Evolutionary conservation across 1,140 invertebrate genomes (phyloP).

Genomic region (Melipona quadrifasciata): DNA sequence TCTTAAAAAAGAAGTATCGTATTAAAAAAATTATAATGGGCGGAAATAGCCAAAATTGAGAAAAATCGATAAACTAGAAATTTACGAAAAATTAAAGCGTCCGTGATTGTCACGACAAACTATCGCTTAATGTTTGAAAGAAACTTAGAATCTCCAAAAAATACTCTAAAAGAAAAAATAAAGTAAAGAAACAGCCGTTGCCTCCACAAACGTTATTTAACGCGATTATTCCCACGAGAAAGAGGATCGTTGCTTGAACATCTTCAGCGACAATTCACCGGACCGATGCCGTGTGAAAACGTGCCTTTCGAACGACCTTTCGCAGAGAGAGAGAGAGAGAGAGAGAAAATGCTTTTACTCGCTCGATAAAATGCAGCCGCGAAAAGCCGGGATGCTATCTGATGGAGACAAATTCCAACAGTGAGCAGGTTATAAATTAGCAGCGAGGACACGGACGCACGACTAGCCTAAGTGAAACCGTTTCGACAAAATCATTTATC

Average conservation of each 20-base stretch:
- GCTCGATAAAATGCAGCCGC: slow-evolving; percentile 15
- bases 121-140: too few relatives aligned
- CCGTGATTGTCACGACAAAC: too few relatives aligned
- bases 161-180: too few relatives aligned
- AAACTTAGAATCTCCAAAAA: too few relatives aligned
- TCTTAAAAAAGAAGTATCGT: too few relatives aligned
- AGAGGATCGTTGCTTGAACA: slow-evolving; percentile 7
- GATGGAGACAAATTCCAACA: slow-evolving; percentile 47
- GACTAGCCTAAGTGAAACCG: slow-evolving; percentile 36
- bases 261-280: slow-evolving; percentile 35
- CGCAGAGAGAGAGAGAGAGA: not conserved
- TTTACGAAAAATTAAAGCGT: too few relatives aligned
- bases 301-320: slow-evolving; percentile 12
- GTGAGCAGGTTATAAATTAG: slow-evolving; percentile 36
- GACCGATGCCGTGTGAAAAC: slow-evolving; percentile 37
- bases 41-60: too few relatives aligned
- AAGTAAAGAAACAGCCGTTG: too few relatives aligned
- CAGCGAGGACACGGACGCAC: not conserved
- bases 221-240: not conserved
- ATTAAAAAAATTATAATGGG: too few relatives aligned
- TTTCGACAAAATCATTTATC: slow-evolving; percentile 49
- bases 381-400: slow-evolving; percentile 23
- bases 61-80: too few relatives aligned
- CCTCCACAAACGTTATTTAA: not conserved
- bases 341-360: slow-evolving; percentile 24